Percentiles rank a stretch among this genome's conserved stretches.
phyloP scores from a whole-genome alignment of 2,888 invertebrate genomes.

The Lycia hirtaria region DNA sequence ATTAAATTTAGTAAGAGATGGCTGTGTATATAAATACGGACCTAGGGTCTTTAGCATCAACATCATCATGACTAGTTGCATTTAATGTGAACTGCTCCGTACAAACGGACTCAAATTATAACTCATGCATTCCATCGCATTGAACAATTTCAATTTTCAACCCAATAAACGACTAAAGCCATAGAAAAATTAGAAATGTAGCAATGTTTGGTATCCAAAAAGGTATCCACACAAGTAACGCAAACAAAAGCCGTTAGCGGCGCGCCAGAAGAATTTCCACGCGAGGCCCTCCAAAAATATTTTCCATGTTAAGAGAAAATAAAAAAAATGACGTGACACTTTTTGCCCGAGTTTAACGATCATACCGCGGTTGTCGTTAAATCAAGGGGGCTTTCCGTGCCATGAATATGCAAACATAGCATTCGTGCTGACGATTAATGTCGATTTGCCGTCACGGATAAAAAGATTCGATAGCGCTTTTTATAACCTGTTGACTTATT shows the following conservation, averaged over 20 bases:
- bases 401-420: slow-evolving; percentile 73
- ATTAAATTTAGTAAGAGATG: no score
- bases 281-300: slow-evolving; percentile 46
- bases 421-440: slow-evolving; percentile 64
- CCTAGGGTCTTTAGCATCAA: no score
- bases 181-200: no score
- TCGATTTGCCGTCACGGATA: slow-evolving; percentile 59
- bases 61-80: no score
- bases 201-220: no score
- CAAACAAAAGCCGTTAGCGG: neutral
- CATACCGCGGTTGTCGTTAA: slow-evolving; percentile 64
- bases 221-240: neutral
- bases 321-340: slow-evolving; percentile 63
- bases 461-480: slow-evolving; percentile 49
- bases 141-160: no score
- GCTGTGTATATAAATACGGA: no score
- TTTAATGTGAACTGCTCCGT: no score
- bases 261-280: slow-evolving; percentile 16
- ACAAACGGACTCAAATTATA: no score
- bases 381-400: slow-evolving; percentile 64
- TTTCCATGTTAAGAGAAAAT: slow-evolving; percentile 51
- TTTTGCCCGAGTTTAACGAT: slow-evolving; percentile 65
- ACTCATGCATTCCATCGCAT: no score
- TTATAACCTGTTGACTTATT: slow-evolving; percentile 55
- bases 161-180: no score